phyloP scores from a whole-genome alignment of 2,888 invertebrate genomes.

The Acleris sparsana region DNA sequence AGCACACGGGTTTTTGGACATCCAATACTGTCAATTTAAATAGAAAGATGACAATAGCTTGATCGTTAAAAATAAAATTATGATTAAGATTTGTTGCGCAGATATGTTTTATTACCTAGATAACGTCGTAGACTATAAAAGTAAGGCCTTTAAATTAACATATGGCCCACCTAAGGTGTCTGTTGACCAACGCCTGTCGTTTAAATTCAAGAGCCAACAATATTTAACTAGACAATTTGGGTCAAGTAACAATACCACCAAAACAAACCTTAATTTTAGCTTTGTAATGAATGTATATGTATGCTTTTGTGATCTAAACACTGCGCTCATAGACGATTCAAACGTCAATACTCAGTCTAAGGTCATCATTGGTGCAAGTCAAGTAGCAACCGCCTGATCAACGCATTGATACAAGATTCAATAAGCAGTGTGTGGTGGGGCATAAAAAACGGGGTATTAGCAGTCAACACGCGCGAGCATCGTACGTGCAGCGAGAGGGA shows the following conservation, averaged over 20 bases:
- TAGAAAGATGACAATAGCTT: constrained; percentile 2
- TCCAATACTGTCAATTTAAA: constrained; percentile 6
- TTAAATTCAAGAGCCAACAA: not conserved
- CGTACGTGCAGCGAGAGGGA: constrained; percentile 66
- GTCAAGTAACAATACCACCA: too few species aligned
- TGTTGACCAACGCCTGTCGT: not conserved
- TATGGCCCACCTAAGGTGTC: constrained; percentile 23
- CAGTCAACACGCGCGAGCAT: constrained; percentile 62
- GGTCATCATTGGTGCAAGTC: constrained; percentile 46
- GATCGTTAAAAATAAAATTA: constrained; percentile 10
- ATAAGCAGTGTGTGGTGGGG: constrained; percentile 71
- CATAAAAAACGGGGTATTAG: constrained; percentile 74
- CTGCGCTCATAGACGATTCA: not conserved
- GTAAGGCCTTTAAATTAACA: constrained; percentile 29
- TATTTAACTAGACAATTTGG: not conserved
- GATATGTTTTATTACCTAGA: constrained; percentile 30
- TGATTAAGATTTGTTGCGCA: constrained; percentile 19
- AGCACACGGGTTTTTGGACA: constrained; percentile 1
- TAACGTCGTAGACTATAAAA: constrained; percentile 21
- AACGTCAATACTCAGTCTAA: constrained; percentile 11
- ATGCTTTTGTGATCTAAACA: not conserved
- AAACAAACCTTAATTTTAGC: too few species aligned
- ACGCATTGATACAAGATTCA: constrained; percentile 73
- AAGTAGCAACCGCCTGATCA: constrained; percentile 60
- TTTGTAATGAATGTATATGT: too few species aligned